Evolutionary conservation across 2,888 invertebrate species (phyloP).

Genomic region (Tetragonisca angustula): DNA sequence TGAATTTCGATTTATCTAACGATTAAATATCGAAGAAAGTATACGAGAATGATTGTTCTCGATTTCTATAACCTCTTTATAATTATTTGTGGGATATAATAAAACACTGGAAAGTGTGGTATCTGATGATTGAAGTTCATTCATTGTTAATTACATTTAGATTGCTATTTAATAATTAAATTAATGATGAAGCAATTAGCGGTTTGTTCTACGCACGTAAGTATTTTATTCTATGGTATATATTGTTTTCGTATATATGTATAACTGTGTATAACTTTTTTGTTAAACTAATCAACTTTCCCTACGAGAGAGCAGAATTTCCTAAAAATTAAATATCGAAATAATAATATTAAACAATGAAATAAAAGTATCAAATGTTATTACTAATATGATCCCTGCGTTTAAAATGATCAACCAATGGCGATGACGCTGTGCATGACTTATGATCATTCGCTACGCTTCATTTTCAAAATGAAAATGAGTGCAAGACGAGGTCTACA

Average conservation of each 20-base stretch:
- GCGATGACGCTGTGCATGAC: not conserved
- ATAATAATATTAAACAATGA: not conserved
- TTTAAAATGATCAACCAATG: not conserved
- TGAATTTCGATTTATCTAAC: slow-evolving; percentile 8
- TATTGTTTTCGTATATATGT: no score
- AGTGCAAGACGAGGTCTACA: slow-evolving; percentile 32
- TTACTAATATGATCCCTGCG: not conserved
- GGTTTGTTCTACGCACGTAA: not conserved
- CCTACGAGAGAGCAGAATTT: not conserved
- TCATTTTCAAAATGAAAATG: slow-evolving; percentile 33
- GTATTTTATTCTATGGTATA: not conserved
- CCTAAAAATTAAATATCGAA: not conserved
- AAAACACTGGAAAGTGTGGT: slow-evolving; percentile 7
- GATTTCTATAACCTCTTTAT: not conserved
- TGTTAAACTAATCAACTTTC: not conserved
- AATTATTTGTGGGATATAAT: not conserved
- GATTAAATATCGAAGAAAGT: not conserved
- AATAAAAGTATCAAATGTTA: not conserved
- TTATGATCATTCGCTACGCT: slow-evolving; percentile 15
- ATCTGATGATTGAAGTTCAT: not conserved
- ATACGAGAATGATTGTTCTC: not conserved
- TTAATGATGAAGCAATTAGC: not conserved
- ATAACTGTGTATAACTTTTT: not conserved
- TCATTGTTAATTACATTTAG: not conserved
- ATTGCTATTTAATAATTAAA: not conserved